A percentile compares a stretch with the other conserved stretches of the same genome.
Conservation (phyloP, 2,888 invertebrate genomes). For the Lepetodrilus schrolli region DNA sequence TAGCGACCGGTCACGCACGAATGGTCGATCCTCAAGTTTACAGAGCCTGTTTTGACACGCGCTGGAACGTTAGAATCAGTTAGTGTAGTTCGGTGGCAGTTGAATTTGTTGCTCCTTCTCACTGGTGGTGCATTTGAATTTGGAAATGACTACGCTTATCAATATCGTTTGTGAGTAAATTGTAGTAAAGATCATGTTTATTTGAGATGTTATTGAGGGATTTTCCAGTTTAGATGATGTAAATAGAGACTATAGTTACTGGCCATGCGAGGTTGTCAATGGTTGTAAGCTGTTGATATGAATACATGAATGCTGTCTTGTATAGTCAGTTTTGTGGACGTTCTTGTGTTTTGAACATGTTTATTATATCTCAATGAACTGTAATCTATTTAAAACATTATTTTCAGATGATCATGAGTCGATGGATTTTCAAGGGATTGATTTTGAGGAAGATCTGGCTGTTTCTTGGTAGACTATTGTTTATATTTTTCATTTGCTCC, state of each 20-base stretch:
- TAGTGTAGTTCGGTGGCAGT: background rate
- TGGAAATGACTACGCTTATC: background rate
- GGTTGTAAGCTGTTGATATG: too few species aligned
- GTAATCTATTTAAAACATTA: background rate
- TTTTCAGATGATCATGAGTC: slow-evolving; percentile 49
- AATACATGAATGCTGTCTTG: background rate
- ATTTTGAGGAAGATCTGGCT: slow-evolving; percentile 41
- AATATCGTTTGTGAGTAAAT: background rate
- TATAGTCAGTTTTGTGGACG: background rate
- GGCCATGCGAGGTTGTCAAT: too few species aligned
- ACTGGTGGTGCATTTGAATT: background rate
- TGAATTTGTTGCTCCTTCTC: too few species aligned
- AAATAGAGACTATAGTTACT: too few species aligned
- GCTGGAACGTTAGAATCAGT: background rate
- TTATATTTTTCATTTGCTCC: too few species aligned
- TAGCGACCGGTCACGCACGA: background rate
- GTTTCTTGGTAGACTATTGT: slow-evolving; percentile 43
- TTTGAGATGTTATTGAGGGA: background rate
- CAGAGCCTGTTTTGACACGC: background rate
- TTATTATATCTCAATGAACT: background rate
- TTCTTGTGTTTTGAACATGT: background rate
- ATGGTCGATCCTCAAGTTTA: too few species aligned
- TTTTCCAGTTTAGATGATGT: background rate
- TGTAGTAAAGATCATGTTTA: background rate
- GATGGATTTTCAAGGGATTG: slow-evolving; percentile 43